Evolutionary conservation across 2,113 vertebrate species (phyloP).

Genomic region (Hiodon tergisus): DNA sequence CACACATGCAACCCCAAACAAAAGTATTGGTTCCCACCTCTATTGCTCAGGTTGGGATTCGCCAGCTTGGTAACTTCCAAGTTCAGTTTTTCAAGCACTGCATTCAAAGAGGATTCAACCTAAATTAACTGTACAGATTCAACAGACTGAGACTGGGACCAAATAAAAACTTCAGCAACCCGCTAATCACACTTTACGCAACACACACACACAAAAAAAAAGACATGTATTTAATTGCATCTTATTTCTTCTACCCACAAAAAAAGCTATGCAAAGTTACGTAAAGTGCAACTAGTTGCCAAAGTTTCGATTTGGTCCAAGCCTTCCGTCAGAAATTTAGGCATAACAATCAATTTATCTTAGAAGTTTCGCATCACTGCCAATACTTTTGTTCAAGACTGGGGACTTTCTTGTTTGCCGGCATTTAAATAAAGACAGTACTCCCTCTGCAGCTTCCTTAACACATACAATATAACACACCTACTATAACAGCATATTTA

Average conservation of each 20-base stretch:
- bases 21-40: neutral
- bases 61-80: constrained; percentile 2
- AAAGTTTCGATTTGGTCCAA: too few relatives aligned
- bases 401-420: constrained; percentile 38
- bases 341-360: neutral
- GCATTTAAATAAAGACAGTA: constrained; percentile 39
- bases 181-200: neutral
- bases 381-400: constrained; percentile 33
- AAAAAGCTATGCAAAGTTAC: too few relatives aligned
- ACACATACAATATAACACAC: constrained; percentile 48
- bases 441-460: constrained; percentile 45
- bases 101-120: neutral
- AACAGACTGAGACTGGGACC: neutral
- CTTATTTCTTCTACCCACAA: too few relatives aligned
- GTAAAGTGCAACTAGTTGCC: too few relatives aligned
- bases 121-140: neutral
- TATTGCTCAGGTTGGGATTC: constrained; percentile 1
- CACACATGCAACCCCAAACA: neutral
- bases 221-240: too few relatives aligned
- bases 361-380: neutral
- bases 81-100: constrained; percentile 10
- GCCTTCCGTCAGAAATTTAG: too few relatives aligned
- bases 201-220: too few relatives aligned
- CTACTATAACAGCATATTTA: constrained; percentile 47
- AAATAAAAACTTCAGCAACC: neutral